A percentile compares a stretch with the other conserved stretches of the same genome.
Conservation (phyloP, 2,888 invertebrate genomes). For the Diarsia rubi region DNA sequence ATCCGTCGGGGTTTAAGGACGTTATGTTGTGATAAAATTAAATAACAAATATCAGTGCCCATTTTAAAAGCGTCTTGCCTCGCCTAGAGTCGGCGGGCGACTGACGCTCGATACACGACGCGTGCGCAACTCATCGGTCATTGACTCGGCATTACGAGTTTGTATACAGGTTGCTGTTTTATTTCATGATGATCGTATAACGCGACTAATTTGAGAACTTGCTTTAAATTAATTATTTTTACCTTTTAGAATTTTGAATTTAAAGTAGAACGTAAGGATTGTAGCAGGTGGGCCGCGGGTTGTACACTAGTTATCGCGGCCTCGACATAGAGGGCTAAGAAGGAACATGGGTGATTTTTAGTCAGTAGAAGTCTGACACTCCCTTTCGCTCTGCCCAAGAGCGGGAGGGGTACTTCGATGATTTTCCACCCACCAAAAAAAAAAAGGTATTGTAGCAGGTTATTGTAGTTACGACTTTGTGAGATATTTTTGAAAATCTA, state of each 20-base stretch:
- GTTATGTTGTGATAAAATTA: neutral
- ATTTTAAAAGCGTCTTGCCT: neutral
- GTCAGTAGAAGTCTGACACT: too few species aligned
- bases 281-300: too few species aligned
- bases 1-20: neutral
- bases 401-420: too few species aligned
- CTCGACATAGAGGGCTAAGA: too few species aligned
- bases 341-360: too few species aligned
- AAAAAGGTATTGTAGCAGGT: neutral
- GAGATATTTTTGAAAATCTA: neutral
- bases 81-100: slow-evolving; percentile 53
- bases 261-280: neutral
- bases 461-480: too few species aligned
- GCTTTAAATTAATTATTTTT: neutral
- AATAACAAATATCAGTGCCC: neutral
- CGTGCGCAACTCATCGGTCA: slow-evolving; percentile 49
- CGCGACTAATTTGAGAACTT: slow-evolving; percentile 62
- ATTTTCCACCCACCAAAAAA: too few species aligned
- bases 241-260: neutral
- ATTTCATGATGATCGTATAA: slow-evolving; percentile 49
- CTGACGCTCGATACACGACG: slow-evolving; percentile 28
- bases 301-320: too few species aligned
- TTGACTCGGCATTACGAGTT: slow-evolving; percentile 43
- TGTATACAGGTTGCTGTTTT: slow-evolving; percentile 72
- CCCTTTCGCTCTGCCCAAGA: too few species aligned